Evolutionary conservation across 2,797 vertebrate species (phyloP).

Genomic region (Phrynocephalus forsythii): DNA sequence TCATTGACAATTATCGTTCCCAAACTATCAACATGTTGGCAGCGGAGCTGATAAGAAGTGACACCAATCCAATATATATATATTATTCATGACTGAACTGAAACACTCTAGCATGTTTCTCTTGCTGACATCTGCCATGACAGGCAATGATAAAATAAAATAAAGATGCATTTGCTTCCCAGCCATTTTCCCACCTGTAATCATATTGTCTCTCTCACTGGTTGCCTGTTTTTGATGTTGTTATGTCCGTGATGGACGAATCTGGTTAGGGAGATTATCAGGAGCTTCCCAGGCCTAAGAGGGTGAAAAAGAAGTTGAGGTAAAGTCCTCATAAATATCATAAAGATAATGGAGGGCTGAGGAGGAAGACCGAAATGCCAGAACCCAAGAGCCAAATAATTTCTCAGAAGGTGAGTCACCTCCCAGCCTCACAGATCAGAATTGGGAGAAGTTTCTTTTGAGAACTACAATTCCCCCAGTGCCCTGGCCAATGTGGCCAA

Average conservation of each 20-base stretch:
- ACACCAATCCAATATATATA: background rate
- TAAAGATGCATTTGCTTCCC: background rate
- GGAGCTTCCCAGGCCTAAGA: background rate
- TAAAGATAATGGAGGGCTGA: too few relatives aligned
- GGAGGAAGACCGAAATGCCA: too few relatives aligned
- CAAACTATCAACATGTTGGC: background rate
- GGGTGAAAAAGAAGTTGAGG: background rate
- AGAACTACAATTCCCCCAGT: too few relatives aligned
- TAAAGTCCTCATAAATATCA: too few relatives aligned
- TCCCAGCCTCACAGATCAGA: too few relatives aligned
- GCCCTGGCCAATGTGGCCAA: too few relatives aligned
- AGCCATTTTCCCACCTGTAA: background rate
- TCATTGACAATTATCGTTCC: background rate
- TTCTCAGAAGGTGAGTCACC: background rate
- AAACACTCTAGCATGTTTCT: background rate
- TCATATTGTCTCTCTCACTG: background rate
- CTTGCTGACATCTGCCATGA: background rate
- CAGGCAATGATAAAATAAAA: background rate
- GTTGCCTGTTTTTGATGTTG: background rate
- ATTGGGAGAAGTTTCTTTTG: too few relatives aligned
- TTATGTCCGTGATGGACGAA: too few relatives aligned
- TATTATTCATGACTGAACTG: background rate
- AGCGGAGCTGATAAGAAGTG: background rate
- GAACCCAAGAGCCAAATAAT: background rate
- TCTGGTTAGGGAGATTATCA: background rate